Percentiles rank a stretch among this genome's conserved stretches.
phyloP scores from a whole-genome alignment of 2,888 invertebrate species.

The Brachyopa scutellaris region DNA sequence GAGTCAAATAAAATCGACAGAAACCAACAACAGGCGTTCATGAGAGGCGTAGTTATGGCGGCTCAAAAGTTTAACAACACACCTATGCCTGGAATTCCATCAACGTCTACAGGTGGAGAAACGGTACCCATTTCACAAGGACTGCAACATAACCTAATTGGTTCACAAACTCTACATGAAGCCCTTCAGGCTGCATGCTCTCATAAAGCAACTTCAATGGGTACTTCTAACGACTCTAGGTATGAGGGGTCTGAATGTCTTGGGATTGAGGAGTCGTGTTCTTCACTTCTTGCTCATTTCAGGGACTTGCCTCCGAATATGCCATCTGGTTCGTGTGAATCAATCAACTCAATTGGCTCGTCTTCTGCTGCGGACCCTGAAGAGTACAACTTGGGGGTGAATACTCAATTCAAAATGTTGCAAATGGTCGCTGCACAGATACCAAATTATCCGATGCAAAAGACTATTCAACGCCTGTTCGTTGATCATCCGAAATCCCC shows the following conservation, averaged over 20 bases:
- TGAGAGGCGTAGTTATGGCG: constrained; percentile 74
- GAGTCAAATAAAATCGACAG: constrained; percentile 76
- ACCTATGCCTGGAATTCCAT: constrained; percentile 66
- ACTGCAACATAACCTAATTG: constrained; percentile 70
- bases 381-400: constrained; percentile 75
- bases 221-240: constrained; percentile 72
- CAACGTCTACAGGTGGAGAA: constrained; percentile 67
- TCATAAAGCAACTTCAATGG: constrained; percentile 74
- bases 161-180: constrained; percentile 75
- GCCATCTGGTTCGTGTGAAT: constrained; percentile 74
- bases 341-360: constrained; percentile 74
- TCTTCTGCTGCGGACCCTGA: constrained; percentile 73
- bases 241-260: constrained; percentile 46
- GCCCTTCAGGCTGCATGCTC: constrained; percentile 76
- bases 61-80: constrained; percentile 67
- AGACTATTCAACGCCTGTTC: constrained; percentile 79
- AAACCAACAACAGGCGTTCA: constrained; percentile 75
- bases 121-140: constrained; percentile 72
- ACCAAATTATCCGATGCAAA: constrained; percentile 75
- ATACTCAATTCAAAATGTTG: constrained; percentile 78
- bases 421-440: constrained; percentile 81
- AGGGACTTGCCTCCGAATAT: constrained; percentile 65
- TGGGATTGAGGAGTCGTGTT: constrained; percentile 56
- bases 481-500: constrained; percentile 82
- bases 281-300: constrained; percentile 62